Base-by-base conservation (phyloP, 2,113 vertebrate species). In the Cisticola juncidis region DNA sequence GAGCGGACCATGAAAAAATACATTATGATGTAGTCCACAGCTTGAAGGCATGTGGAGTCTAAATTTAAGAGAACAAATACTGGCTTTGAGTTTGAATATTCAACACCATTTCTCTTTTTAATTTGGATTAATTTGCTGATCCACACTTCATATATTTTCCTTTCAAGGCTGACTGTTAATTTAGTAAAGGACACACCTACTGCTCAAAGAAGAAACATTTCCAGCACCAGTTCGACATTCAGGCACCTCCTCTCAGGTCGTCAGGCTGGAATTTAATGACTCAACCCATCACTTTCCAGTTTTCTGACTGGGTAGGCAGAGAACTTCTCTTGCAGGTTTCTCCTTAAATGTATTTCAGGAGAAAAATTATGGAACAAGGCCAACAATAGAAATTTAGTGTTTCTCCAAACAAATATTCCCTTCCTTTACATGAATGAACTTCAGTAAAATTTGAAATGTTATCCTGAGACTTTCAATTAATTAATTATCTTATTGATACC, bases 161-260 rank as follows among this genome's bases (percentile, higher is more conserved):
- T 89, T 79, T 89, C 86, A 92, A 96, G 86, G 70, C 65, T 92
- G 73, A 79, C 92, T 89, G 64, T 79, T 94, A 86, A 78, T 88
- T 91, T 82, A 85, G 51, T 17, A 87, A 92, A 91, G 87, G 91
- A 96, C 81, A 86, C 23, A 45, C 31, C 53, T 42, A 8, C 81
- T 72, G 61, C 61, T 72, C 57, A 45, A 44, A 81, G 51, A 94
- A 74, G 61, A 87, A 89, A 85, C 0, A 6, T 44, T 92, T 56
- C 81, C 86, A 94, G 61, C 38, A n/a, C n/a, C 42, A 56, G 35
- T 36, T 84, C 5, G 2, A 81, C 50, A 61, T 60, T 58, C 69
- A 87, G 45, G 26, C 82, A 70, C 79, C 76, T 88, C 40, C 77
- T 69, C 62, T 78, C 81, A 92, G 70, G 42, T 61, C n/a, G 0